Evolutionary conservation across 2,113 vertebrate genomes (phyloP).

Genomic region (Trogon surrucura): DNA sequence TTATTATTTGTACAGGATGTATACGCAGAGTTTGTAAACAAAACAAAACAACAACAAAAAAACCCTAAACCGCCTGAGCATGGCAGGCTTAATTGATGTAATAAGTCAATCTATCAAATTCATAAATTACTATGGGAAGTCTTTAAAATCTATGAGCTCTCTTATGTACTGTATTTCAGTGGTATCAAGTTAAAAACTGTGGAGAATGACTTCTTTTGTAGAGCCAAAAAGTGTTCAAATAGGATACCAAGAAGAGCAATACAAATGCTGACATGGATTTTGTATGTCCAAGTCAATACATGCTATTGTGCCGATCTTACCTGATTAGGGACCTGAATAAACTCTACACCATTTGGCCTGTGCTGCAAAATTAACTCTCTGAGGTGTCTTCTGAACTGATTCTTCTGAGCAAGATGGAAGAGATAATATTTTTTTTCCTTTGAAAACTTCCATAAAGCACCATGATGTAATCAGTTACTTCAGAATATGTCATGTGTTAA

Average conservation of each 20-base stretch:
- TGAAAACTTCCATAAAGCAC: neutral
- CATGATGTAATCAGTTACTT: neutral
- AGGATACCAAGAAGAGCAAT: neutral
- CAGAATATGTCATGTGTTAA: neutral
- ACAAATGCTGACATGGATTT: neutral
- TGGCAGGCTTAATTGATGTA: neutral
- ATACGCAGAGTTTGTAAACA: neutral
- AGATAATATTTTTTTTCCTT: neutral
- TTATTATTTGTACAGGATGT: neutral
- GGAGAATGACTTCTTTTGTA: neutral
- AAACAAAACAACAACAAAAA: neutral
- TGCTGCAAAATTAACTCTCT: neutral
- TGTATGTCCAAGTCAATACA: neutral
- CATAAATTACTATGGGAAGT: neutral
- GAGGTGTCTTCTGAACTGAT: neutral
- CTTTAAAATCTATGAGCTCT: neutral
- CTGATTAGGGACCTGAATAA: neutral
- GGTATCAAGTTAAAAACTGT: neutral
- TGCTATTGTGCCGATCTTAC: neutral
- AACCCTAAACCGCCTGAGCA: neutral
- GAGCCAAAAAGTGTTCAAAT: neutral
- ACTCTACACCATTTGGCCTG: neutral
- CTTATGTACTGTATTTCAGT: neutral
- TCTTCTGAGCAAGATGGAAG: neutral
- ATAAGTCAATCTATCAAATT: neutral